Evolutionary conservation across 2,888 invertebrate genomes (phyloP).

Genomic region (Polia nebulosa): DNA sequence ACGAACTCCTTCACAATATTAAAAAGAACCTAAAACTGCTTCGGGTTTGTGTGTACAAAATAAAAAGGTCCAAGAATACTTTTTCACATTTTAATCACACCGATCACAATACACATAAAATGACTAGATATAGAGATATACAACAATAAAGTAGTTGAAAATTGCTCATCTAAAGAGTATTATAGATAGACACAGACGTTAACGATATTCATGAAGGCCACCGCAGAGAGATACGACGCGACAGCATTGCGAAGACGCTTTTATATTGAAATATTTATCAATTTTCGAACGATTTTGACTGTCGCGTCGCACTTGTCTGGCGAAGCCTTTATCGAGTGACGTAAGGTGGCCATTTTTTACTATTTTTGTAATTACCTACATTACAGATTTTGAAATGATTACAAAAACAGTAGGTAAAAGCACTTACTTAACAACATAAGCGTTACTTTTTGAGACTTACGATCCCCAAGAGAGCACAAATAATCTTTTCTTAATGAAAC

Average conservation of each 20-base stretch:
- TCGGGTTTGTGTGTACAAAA: slow-evolving; percentile 4
- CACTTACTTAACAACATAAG: no score
- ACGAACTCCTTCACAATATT: neutral
- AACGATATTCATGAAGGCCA: neutral
- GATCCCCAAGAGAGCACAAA: no score
- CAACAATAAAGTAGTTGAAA: slow-evolving; percentile 68
- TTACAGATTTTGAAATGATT: neutral
- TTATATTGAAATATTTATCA: neutral
- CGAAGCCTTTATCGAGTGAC: slow-evolving; percentile 1
- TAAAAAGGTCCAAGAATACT: slow-evolving; percentile 35
- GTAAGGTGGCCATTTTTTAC: neutral
- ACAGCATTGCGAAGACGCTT: neutral
- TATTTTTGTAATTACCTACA: neutral
- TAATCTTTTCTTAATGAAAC: neutral
- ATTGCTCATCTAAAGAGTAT: slow-evolving; percentile 74
- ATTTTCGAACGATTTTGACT: no score
- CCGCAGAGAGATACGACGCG: neutral
- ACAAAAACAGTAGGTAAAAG: no score
- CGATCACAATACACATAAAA: slow-evolving; percentile 78
- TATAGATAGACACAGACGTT: slow-evolving; percentile 59
- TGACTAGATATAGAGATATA: slow-evolving; percentile 76
- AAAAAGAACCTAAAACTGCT: neutral
- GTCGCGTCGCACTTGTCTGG: neutral
- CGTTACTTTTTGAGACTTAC: no score
- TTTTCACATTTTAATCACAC: slow-evolving; percentile 72